These are phyloP conservation scores for Callipepla californica DNA, from an alignment of 2,113 vertebrate genomes.

Conservation along the genomic window DNA sequence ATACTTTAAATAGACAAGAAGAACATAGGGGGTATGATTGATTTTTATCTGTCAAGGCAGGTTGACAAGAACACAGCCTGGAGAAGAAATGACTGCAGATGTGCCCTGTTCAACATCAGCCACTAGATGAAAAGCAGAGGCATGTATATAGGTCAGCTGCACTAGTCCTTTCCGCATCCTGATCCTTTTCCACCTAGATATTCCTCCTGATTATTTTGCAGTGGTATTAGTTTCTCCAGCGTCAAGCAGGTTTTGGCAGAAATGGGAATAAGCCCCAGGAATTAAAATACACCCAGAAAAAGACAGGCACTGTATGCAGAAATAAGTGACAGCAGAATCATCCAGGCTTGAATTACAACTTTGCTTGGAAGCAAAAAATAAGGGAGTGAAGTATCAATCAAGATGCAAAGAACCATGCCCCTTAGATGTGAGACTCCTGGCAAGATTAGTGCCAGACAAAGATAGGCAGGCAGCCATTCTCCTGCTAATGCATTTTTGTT, in stretches of 20 bases:
- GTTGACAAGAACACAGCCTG: not conserved
- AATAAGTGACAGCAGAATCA: slow-evolving; percentile 28
- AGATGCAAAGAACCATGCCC: not conserved
- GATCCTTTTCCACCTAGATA: not conserved
- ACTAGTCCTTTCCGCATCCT: not conserved
- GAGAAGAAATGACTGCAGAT: slow-evolving; percentile 18
- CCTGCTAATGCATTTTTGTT: slow-evolving; percentile 11
- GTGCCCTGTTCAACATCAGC: not conserved
- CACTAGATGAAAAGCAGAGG: not conserved
- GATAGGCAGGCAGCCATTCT: slow-evolving; percentile 42
- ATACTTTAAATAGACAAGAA: not conserved
- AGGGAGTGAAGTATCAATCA: slow-evolving; percentile 27
- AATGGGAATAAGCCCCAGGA: not conserved
- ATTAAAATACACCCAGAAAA: slow-evolving; percentile 39
- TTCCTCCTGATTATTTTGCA: not conserved
- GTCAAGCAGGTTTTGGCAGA: not conserved
- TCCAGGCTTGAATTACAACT: not conserved
- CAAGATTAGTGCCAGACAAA: slow-evolving; percentile 27
- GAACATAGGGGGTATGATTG: not conserved
- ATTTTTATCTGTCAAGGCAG: not conserved
- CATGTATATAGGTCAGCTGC: not conserved
- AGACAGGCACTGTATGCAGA: not conserved
- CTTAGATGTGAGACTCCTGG: slow-evolving; percentile 41
- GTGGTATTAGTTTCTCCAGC: not conserved
- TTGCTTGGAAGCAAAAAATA: not conserved